Percentiles rank a stretch among this genome's conserved stretches.
phyloP scores from a whole-genome alignment of 2,113 vertebrate genomes.

The Mustela lutreola region DNA sequence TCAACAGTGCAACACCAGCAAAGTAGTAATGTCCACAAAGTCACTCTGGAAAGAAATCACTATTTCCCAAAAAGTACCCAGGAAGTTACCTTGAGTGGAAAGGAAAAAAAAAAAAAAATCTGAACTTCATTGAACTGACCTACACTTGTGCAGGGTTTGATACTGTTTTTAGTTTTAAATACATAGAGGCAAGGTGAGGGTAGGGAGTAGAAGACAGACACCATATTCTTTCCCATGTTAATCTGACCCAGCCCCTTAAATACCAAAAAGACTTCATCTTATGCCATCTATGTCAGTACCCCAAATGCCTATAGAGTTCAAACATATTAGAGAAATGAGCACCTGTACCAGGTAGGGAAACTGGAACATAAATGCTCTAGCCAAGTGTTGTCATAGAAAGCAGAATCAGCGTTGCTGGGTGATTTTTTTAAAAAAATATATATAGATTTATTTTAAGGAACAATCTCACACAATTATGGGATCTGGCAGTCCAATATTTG shows the following conservation, averaged over 20 bases:
- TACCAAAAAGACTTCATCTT: neutral
- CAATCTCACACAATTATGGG: neutral
- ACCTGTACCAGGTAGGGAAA: neutral
- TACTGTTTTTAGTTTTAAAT: neutral
- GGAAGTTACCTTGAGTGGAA: neutral
- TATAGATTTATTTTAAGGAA: neutral
- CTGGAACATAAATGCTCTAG: neutral
- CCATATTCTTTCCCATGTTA: neutral
- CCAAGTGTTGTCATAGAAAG: neutral
- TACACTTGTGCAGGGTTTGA: neutral
- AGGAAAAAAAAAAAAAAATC: neutral
- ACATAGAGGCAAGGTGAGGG: neutral
- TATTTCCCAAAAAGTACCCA: neutral
- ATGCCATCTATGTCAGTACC: neutral
- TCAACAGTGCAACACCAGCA: neutral
- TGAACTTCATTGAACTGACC: neutral
- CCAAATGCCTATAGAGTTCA: conserved; percentile 6
- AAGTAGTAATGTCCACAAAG: neutral
- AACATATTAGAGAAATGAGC: neutral
- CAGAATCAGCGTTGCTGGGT: neutral
- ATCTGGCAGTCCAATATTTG: neutral
- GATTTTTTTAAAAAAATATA: neutral
- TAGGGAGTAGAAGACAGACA: neutral
- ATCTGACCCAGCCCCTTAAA: neutral
- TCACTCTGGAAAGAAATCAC: neutral